A percentile compares a stretch with the other conserved stretches of the same genome.
phyloP scores from a whole-genome alignment of 2,888 invertebrate species.

The Psylliodes chrysocephalus region DNA sequence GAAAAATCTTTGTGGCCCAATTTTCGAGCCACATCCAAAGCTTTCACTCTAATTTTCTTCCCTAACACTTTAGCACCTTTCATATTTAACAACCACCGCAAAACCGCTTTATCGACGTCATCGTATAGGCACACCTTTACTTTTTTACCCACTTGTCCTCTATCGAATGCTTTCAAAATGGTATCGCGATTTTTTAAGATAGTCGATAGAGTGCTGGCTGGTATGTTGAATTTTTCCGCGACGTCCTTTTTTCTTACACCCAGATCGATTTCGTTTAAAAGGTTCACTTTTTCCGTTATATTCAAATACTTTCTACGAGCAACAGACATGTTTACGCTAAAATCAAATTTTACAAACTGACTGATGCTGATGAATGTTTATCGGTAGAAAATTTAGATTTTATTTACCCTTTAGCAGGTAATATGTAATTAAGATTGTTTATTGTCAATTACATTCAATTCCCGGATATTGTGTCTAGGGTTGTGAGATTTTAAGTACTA shows the following conservation, averaged over 20 bases:
- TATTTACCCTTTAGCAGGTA: too few relatives aligned
- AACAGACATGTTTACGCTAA: too few relatives aligned
- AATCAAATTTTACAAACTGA: too few relatives aligned
- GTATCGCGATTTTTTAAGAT: conserved; percentile 13
- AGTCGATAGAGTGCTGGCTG: conserved; percentile 20
- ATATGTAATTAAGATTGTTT: not conserved
- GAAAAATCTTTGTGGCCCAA: conserved; percentile 5
- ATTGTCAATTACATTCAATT: not conserved
- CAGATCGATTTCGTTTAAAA: conserved; percentile 10
- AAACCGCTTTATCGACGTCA: conserved; percentile 4
- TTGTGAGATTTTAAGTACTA: too few relatives aligned
- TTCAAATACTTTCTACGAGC: not conserved
- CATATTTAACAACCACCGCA: not conserved
- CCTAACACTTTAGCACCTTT: not conserved
- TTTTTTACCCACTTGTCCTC: conserved; percentile 9
- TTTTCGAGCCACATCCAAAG: not conserved
- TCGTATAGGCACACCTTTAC: conserved; percentile 2
- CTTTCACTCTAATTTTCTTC: not conserved
- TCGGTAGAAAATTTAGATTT: too few relatives aligned
- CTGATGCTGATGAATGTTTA: too few relatives aligned
- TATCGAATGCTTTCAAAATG: not conserved
- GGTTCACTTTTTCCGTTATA: conserved; percentile 6
- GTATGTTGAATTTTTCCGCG: conserved; percentile 11
- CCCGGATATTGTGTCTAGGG: not conserved
- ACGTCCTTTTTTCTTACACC: conserved; percentile 2